Conservation (phyloP, 2,888 invertebrate genomes). For the Trichopoda pennipes region DNA sequence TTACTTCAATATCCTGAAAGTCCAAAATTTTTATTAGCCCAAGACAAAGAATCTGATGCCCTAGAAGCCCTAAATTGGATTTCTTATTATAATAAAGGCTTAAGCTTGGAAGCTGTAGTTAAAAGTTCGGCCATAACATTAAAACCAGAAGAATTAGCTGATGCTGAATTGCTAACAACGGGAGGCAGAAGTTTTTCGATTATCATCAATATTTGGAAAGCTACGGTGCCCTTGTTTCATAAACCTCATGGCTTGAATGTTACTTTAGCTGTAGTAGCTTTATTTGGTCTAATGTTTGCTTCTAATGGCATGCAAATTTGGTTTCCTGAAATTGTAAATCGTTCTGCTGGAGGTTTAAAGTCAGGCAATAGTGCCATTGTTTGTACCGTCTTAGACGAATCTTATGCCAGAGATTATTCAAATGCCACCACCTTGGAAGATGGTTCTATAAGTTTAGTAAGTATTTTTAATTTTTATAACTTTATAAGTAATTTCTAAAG, state of each 20-base stretch:
- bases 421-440: slow-evolving; percentile 24
- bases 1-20: slow-evolving; percentile 75
- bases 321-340: slow-evolving; percentile 80
- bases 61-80: slow-evolving; percentile 74
- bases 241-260: slow-evolving; percentile 76
- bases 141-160: slow-evolving; percentile 71
- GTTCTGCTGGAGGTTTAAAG: slow-evolving; percentile 70
- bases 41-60: slow-evolving; percentile 71
- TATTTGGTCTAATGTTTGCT: slow-evolving; percentile 75
- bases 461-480: background rate
- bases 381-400: slow-evolving; percentile 73
- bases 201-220: slow-evolving; percentile 72
- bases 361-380: slow-evolving; percentile 71
- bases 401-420: slow-evolving; percentile 63
- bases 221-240: slow-evolving; percentile 75
- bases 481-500: background rate
- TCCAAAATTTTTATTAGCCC: slow-evolving; percentile 74
- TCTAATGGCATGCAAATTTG: slow-evolving; percentile 79
- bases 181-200: slow-evolving; percentile 71
- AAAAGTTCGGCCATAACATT: slow-evolving; percentile 69
- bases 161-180: slow-evolving; percentile 69
- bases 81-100: slow-evolving; percentile 73
- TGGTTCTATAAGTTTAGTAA: slow-evolving; percentile 62
- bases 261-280: slow-evolving; percentile 71
- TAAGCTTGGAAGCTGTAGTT: slow-evolving; percentile 69